These are phyloP conservation scores for Radopholus similis DNA, from an alignment of 1,140 invertebrate genomes.

Conservation along the genomic window DNA sequence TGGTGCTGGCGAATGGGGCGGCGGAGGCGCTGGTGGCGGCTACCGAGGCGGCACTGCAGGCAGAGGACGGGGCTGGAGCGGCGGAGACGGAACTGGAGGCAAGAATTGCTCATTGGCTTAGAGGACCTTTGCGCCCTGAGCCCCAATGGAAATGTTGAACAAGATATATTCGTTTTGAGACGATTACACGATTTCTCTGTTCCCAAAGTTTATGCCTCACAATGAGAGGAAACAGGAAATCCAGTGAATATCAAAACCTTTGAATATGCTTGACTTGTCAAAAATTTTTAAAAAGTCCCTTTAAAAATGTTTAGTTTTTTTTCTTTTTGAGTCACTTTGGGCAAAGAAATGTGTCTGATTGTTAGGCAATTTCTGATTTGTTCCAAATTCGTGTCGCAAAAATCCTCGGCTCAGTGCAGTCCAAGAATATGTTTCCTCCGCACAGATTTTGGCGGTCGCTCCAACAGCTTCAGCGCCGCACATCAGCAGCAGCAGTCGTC, in stretches of 20 bases:
- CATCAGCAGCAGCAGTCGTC: neutral
- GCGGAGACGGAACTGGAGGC: neutral
- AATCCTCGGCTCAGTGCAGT: no score
- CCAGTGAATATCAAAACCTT: neutral
- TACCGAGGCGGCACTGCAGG: neutral
- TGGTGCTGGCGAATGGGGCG: neutral
- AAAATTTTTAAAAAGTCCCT: neutral
- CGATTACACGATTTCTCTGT: neutral
- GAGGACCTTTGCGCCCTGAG: no score
- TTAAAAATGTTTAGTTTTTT: neutral
- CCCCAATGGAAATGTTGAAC: no score
- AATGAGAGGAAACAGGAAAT: neutral
- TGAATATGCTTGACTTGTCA: neutral
- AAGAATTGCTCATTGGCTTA: neutral
- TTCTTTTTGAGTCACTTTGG: neutral
- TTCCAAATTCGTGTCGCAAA: no score
- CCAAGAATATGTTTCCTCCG: no score
- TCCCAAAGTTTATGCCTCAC: neutral
- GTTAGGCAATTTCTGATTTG: neutral
- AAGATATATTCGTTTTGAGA: no score
- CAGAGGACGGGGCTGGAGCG: neutral
- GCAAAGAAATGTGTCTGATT: neutral
- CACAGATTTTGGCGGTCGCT: neutral
- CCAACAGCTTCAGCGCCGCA: neutral
- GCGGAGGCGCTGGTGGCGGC: neutral